A percentile compares a stretch with the other conserved stretches of the same genome.
Conservation (phyloP, 2,888 invertebrate species). For the Melanostoma scalare region DNA sequence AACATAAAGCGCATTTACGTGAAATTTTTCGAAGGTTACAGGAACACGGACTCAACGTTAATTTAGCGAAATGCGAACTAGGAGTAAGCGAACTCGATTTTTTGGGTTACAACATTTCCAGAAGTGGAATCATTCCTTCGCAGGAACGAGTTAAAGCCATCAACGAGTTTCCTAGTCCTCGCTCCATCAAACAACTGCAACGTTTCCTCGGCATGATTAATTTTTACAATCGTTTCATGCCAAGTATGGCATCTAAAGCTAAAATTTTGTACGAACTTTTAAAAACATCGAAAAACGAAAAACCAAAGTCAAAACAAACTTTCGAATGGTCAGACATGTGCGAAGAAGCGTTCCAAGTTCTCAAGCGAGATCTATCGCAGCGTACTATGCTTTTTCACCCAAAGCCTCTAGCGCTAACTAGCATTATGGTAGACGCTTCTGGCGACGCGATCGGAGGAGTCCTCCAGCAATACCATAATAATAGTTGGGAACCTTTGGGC, state of each 20-base stretch:
- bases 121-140: slow-evolving; percentile 3
- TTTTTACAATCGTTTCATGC: slow-evolving; percentile 19
- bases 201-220: slow-evolving; percentile 23
- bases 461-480: slow-evolving; percentile 22
- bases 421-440: slow-evolving; percentile 22
- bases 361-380: background rate
- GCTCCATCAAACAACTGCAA: slow-evolving; percentile 8
- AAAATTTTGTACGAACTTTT: slow-evolving; percentile 5
- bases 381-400: slow-evolving; percentile 30
- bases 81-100: slow-evolving; percentile 30
- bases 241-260: slow-evolving; percentile 8
- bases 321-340: slow-evolving; percentile 8
- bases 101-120: background rate
- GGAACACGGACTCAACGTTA: slow-evolving; percentile 24
- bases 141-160: slow-evolving; percentile 3
- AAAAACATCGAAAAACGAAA: background rate
- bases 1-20: background rate
- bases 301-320: background rate
- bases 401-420: background rate
- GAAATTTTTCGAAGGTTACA: slow-evolving; percentile 14
- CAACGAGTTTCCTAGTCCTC: slow-evolving; percentile 2
- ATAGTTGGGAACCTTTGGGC: slow-evolving; percentile 14
- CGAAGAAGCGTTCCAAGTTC: slow-evolving; percentile 11
- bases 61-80: slow-evolving; percentile 19
- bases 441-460: slow-evolving; percentile 40